Conservation (phyloP, 2,797 vertebrate species). For the Pelochelys cantorii region DNA sequence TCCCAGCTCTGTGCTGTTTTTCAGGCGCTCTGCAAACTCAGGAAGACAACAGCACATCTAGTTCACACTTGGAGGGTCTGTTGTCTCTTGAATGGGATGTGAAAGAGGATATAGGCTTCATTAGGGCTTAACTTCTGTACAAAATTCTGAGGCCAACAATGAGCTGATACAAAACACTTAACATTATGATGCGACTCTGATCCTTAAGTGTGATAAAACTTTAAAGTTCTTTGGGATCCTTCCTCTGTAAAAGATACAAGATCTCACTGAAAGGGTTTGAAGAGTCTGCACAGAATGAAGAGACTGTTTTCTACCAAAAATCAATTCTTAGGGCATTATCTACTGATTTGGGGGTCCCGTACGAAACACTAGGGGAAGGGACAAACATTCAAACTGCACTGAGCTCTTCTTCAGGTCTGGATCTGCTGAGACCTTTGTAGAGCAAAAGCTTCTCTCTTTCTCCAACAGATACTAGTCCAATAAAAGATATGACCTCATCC, state of each 20-base stretch:
- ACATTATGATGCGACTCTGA: background rate
- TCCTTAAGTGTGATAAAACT: background rate
- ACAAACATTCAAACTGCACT: background rate
- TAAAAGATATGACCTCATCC: background rate
- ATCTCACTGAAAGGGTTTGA: background rate
- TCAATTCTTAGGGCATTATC: background rate
- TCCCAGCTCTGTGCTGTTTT: constrained; percentile 2
- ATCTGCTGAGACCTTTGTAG: background rate
- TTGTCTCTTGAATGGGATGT: background rate
- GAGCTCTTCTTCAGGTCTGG: background rate
- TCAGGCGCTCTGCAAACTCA: background rate
- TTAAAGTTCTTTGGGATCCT: background rate
- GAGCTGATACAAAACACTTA: background rate
- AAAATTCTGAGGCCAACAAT: background rate
- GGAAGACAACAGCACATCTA: background rate
- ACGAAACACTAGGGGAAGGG: background rate
- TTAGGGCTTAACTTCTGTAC: background rate
- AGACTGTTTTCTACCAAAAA: background rate
- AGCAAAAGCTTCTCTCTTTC: background rate
- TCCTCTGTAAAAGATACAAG: background rate
- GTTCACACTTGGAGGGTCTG: constrained; percentile 12
- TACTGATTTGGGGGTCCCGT: background rate
- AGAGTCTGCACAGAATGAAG: background rate
- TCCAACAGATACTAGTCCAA: background rate
- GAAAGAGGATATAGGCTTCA: constrained; percentile 33